phyloP scores from a whole-genome alignment of 2,113 vertebrate genomes.

The Zonotrichia leucophrys region DNA sequence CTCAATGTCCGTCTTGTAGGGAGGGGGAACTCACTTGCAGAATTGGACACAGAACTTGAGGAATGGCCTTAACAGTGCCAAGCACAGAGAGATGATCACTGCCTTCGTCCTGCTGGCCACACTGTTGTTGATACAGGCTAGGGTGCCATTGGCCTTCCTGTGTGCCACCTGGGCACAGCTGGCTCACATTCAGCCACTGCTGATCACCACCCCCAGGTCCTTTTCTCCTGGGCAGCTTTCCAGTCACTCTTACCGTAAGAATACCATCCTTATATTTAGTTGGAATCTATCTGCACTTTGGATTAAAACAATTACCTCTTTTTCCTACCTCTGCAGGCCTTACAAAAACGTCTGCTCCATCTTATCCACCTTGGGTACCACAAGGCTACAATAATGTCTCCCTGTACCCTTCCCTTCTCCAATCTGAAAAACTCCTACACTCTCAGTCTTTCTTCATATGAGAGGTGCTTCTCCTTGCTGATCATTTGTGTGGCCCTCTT shows the following conservation, averaged over 20 bases:
- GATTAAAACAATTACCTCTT: neutral
- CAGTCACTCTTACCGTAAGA: neutral
- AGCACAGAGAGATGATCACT: neutral
- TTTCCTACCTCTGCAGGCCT: neutral
- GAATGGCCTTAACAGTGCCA: neutral
- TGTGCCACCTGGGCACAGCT: too few relatives aligned
- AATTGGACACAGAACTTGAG: neutral
- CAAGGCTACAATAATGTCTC: neutral
- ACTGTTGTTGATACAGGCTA: neutral
- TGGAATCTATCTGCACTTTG: neutral
- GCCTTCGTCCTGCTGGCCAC: neutral
- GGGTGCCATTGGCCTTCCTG: neutral
- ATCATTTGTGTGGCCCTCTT: neutral
- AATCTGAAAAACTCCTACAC: neutral
- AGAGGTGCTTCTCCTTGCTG: neutral
- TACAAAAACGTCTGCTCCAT: neutral
- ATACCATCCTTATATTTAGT: neutral
- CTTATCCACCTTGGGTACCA: neutral
- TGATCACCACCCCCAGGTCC: rapidly evolving
- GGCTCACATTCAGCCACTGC: neutral
- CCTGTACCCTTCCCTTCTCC: neutral
- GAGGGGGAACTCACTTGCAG: neutral
- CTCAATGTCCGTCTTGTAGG: neutral
- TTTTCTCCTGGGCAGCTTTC: neutral
- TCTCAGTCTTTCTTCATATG: neutral